phyloP scores from a whole-genome alignment of 2,797 vertebrate species.

The Halcyon smyrnensis region DNA sequence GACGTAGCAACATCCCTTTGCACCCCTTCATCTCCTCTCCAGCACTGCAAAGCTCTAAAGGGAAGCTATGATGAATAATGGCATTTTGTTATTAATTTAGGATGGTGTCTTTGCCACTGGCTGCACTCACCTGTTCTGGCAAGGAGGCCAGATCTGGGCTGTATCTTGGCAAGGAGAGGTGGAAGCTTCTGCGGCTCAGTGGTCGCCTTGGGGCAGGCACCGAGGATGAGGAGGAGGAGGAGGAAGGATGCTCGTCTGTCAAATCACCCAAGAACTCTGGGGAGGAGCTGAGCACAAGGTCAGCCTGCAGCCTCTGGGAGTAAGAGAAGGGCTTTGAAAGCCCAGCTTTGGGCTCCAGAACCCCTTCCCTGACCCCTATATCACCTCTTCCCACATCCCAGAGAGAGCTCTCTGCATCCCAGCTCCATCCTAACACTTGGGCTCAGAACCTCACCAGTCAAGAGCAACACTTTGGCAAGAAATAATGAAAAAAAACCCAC shows the following conservation, averaged over 20 bases:
- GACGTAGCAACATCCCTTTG: neutral
- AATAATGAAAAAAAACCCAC: too few relatives aligned
- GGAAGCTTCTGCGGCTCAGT: neutral
- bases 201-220: neutral
- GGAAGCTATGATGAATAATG: neutral
- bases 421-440: neutral
- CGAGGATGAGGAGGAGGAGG: neutral
- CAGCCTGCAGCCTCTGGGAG: neutral
- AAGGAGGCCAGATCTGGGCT: neutral
- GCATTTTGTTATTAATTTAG: neutral
- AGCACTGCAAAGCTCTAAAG: fast-evolving
- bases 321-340: neutral
- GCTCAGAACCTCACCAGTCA: neutral
- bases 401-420: neutral
- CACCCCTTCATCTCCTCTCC: neutral
- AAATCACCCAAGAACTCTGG: neutral
- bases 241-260: neutral
- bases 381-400: too few relatives aligned
- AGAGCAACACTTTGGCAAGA: neutral
- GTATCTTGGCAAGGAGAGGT: neutral
- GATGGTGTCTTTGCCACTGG: fast-evolving
- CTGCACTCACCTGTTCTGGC: neutral
- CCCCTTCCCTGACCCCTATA: neutral
- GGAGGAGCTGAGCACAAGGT: neutral
- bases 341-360: neutral